Evolutionary conservation across 2,888 invertebrate species (phyloP), one percentile per base, ranked within the genome.

Genomic region (Heterodera filipjevi): DNA sequence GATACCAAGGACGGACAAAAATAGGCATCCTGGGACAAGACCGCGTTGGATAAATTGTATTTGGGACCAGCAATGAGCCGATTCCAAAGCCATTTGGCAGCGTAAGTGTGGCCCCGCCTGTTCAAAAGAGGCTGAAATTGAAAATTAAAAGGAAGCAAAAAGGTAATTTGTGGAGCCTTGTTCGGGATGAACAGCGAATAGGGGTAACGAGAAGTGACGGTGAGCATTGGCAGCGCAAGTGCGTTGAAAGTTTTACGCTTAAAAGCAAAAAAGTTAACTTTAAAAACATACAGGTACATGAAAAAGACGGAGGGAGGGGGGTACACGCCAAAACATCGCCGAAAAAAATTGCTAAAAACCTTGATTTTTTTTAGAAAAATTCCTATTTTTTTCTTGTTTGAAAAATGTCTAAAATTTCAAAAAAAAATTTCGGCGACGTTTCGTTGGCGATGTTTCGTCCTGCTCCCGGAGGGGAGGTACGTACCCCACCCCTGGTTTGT

Each of bases 51-150:
- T 10, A 88, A 79, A 79, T 88, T 88, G 83, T 88, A 88, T 33
- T 81, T 80, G 68, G 85, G 84, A 10, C 88, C 88, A n/a, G 85
- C 85, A 66, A 88, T 85, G 68, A 88, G 80, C 22, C 88, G 83
- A 82, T 88, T 88, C 88, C 88, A 88, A 46, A 87, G 81, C 82
- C 80, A 85, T 81, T 88, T 88, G 12, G 88, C 85, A 22, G 88
- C 88, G 76, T 88, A 88, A 71, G 84, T 86, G 79, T 88, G 88
- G 12, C 87, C 86, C 64, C 80, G 72, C 27, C 77, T 76, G 71
- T 80, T 76, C 16, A 75, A 12, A 16, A 75, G 66, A 6, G 75
- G 75, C 75, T 75, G 30, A 49, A 75, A 49, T 6, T 16, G 27
- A 46, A 32, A 39, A 39, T 22, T 68, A 39, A 46, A 10, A 30